Conservation (phyloP, 2,888 invertebrate species). For the Cantharis rufa region DNA sequence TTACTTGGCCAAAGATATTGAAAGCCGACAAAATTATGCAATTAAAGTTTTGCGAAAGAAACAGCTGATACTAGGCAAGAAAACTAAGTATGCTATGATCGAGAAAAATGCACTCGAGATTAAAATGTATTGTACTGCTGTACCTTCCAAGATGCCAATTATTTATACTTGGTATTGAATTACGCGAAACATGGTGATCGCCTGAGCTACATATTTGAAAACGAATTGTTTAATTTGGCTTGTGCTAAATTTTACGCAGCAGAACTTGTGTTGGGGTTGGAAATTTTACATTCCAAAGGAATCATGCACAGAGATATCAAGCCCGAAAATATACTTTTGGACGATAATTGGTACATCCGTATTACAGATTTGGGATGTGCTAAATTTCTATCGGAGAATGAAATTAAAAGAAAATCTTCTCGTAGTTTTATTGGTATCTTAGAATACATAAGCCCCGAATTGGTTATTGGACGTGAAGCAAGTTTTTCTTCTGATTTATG, state of each 20-base stretch:
- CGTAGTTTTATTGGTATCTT: too few relatives aligned
- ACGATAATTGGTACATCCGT: too few relatives aligned
- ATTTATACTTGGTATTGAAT: constrained; percentile 88
- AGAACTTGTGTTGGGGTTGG: too few relatives aligned
- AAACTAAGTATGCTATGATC: too few relatives aligned
- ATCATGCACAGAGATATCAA: constrained; percentile 63
- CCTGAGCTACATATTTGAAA: too few relatives aligned
- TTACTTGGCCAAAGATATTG: constrained; percentile 66
- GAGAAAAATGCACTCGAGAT: constrained; percentile 49
- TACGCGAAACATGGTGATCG: too few relatives aligned
- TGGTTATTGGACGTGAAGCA: constrained; percentile 75
- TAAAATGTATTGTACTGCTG: constrained; percentile 89
- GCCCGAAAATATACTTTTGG: constrained; percentile 93
- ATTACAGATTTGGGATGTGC: too few relatives aligned
- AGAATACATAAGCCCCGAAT: constrained; percentile 92
- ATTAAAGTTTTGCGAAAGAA: constrained; percentile 98
- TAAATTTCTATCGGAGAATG: too few relatives aligned
- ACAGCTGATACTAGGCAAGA: constrained; percentile 91
- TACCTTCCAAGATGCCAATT: constrained; percentile 93
- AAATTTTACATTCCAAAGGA: too few relatives aligned
- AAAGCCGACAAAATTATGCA: constrained; percentile 85
- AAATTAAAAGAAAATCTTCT: too few relatives aligned
- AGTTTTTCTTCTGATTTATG: constrained; percentile 88
- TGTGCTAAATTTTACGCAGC: too few relatives aligned
- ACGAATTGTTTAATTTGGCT: too few relatives aligned